These are phyloP conservation scores for Halocaridina rubra DNA, from an alignment of 2,888 invertebrate genomes.

Conservation along the genomic window DNA sequence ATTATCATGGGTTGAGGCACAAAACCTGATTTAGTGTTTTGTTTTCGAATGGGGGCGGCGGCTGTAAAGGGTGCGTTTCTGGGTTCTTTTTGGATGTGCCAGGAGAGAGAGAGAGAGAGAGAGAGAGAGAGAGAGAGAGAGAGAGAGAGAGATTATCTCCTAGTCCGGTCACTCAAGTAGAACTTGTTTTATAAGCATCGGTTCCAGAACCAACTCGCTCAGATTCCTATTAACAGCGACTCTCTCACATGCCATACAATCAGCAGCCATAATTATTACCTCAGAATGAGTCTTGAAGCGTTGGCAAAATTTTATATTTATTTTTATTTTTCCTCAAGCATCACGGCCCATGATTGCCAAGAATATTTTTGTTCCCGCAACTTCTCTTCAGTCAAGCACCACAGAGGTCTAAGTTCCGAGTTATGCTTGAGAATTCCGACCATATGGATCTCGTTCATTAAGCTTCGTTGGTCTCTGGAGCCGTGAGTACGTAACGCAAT, in stretches of 20 bases:
- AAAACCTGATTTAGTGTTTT: conserved; percentile 36
- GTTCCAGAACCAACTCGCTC: too few species aligned
- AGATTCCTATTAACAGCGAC: too few species aligned
- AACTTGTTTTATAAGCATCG: too few species aligned
- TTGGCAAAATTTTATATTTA: neutral
- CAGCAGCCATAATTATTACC: neutral
- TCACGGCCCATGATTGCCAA: too few species aligned
- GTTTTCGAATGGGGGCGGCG: conserved; percentile 39
- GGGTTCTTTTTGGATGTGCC: neutral
- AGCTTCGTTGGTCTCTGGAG: neutral
- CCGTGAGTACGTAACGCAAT: neutral
- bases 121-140: conserved; percentile 2
- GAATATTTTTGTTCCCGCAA: too few species aligned
- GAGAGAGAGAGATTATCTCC: neutral
- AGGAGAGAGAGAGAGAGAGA: neutral
- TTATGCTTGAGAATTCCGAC: neutral
- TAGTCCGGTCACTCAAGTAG: neutral
- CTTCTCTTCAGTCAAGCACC: too few species aligned
- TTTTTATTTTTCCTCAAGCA: too few species aligned
- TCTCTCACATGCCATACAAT: neutral
- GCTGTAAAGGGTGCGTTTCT: conserved; percentile 10
- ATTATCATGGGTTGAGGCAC: conserved; percentile 25
- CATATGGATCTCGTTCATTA: neutral
- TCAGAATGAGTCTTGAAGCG: neutral
- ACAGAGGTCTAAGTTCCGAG: too few species aligned